A percentile compares a stretch with the other conserved stretches of the same genome.
Conservation (phyloP, 2,797 vertebrate genomes). For the Melanotaenia boesemani region DNA sequence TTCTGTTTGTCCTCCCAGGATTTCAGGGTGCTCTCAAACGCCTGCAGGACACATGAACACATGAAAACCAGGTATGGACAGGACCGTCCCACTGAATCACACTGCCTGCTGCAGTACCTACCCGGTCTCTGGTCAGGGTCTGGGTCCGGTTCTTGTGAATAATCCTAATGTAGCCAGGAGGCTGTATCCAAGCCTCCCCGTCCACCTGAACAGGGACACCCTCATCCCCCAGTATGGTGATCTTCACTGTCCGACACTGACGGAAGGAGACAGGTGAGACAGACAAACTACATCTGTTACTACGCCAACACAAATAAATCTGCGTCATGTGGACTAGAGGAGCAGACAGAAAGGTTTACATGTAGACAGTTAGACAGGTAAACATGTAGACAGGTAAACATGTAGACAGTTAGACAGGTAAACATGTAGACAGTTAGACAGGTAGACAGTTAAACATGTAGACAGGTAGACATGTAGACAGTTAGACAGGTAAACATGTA, state of each 20-base stretch:
- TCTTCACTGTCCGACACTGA: slow-evolving; percentile 95
- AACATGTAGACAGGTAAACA: too few relatives aligned
- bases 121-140: slow-evolving; percentile 94
- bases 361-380: too few relatives aligned
- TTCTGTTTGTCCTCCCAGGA: slow-evolving; percentile 99
- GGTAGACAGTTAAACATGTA: too few relatives aligned
- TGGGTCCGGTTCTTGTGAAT: slow-evolving; percentile 96
- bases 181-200: slow-evolving; percentile 96
- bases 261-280: not conserved
- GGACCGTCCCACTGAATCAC: accelerated
- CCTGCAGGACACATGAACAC: slow-evolving; percentile 76
- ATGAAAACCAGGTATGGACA: not conserved
- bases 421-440: too few relatives aligned
- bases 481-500: too few relatives aligned
- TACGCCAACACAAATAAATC: too few relatives aligned
- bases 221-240: slow-evolving; percentile 95
- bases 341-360: too few relatives aligned
- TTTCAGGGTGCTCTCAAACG: slow-evolving; percentile 95
- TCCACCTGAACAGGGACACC: slow-evolving; percentile 98
- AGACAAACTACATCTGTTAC: not conserved
- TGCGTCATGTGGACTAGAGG: too few relatives aligned
- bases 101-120: slow-evolving; percentile 65
- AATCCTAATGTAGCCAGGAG: slow-evolving; percentile 94
- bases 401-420: too few relatives aligned
- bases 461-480: too few relatives aligned